Evolutionary conservation across 1,140 invertebrate species (phyloP), one percentile per base, ranked within the genome.

Genomic region (Apis dorsata): DNA sequence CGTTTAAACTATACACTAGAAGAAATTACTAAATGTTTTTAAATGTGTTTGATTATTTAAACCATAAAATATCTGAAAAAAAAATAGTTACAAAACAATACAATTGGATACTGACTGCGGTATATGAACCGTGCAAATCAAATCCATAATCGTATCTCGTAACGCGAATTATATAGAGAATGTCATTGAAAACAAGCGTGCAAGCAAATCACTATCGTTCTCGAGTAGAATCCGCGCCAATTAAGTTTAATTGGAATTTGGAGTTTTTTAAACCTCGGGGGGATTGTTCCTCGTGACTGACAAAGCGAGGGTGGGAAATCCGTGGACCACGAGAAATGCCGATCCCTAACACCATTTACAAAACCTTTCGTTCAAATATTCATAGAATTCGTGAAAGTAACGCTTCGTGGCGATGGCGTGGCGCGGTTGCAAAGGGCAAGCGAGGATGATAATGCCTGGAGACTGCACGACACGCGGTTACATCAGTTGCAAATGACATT

Each of bases 401-500:
- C 53, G 79, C 68, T 19, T 53, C 13, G 12, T 10, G n/a, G 19
- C 59, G 57, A 24, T 69, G 76, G 76, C 62, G 81, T 73, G 86
- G 62, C 9, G 68, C 79, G 78, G 76, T 75, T 71, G 71, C 72
- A 87, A 88, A 89, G 88, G 89, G 90, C 86, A 86, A 82, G 17
- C 49, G 73, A 86, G 74, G 83, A 89, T 86, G 85, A 88, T 88
- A 87, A 88, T 90, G 78, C 75, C 87, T 81, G 65, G 81, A 84
- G 60, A 70, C 71, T 81, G 79, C 85, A 87, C 77, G 81, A 79
- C 34, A 44, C 81, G 63, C 78, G 63, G 85, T 91, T 91, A 91
- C 90, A 68, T 91, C 90, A 91, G 87, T 86, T 71, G 82, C 83
- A 90, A 89, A 91, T 90, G 87, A 89, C 86, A 90, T 91, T 91